Percentiles rank a stretch among this genome's conserved stretches.
phyloP scores from a whole-genome alignment of 2,888 invertebrate species.

The Phorcus lineatus region DNA sequence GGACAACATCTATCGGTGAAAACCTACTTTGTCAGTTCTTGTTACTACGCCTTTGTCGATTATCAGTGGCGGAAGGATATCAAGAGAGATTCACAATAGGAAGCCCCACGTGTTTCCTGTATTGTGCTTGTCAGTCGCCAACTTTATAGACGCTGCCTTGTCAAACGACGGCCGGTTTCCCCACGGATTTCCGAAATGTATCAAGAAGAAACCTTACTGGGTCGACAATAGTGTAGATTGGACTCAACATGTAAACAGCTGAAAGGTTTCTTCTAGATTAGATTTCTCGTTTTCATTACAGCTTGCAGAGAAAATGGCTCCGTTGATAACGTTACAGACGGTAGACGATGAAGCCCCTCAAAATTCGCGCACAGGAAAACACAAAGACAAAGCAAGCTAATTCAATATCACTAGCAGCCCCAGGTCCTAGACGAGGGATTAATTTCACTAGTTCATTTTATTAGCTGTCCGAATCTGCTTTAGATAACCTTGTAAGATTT shows the following conservation, averaged over 20 bases:
- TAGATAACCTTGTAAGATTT: no score
- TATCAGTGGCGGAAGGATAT: not conserved
- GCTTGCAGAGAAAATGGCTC: not conserved
- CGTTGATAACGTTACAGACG: not conserved
- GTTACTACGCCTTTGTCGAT: not conserved
- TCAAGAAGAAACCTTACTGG: slow-evolving; percentile 1
- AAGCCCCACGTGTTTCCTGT: slow-evolving; percentile 19
- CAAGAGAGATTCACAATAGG: not conserved
- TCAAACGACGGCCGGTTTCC: not conserved
- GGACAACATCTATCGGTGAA: not conserved
- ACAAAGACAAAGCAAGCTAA: slow-evolving; percentile 1
- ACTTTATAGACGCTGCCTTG: not conserved
- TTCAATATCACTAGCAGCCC: not conserved
- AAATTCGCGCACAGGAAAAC: not conserved
- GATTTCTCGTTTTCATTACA: slow-evolving; percentile 14
- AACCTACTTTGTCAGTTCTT: not conserved
- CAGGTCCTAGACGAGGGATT: no score
- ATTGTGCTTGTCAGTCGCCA: not conserved
- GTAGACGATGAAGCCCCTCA: no score
- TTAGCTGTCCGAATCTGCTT: no score
- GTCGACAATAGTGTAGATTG: not conserved
- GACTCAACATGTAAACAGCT: not conserved
- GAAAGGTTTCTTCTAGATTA: slow-evolving; percentile 3
- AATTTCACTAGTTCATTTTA: no score
- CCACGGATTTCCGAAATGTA: slow-evolving; percentile 22